A percentile compares a stretch with the other conserved stretches of the same genome.
Conservation (phyloP, 2,113 vertebrate species). For the Copsychus sechellarum region DNA sequence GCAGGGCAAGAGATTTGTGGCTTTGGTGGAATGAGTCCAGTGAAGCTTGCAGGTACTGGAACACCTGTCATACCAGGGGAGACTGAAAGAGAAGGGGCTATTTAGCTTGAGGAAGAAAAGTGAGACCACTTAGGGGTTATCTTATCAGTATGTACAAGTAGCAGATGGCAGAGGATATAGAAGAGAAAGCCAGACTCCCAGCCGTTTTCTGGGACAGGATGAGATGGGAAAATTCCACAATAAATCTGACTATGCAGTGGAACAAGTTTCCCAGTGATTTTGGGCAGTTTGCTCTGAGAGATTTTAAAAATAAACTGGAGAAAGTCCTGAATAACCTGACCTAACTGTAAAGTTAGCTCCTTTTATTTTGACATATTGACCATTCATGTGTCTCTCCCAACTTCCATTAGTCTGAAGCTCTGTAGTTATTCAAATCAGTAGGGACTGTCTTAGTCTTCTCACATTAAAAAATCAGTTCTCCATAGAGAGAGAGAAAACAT, state of each 20-base stretch:
- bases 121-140: neutral
- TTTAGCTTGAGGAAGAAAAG: neutral
- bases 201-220: neutral
- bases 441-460: neutral
- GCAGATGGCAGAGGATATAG: neutral
- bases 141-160: neutral
- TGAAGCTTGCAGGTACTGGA: neutral
- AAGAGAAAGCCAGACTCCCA: neutral
- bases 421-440: neutral
- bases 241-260: neutral
- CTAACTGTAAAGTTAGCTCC: neutral
- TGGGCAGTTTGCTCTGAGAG: neutral
- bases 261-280: neutral
- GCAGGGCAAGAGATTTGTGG: neutral
- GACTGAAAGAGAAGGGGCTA: neutral
- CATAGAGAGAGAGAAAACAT: neutral
- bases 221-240: neutral
- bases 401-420: neutral
- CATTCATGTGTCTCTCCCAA: fast-evolving
- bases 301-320: neutral
- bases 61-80: neutral
- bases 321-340: neutral
- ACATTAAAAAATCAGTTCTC: neutral
- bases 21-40: neutral
- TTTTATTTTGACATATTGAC: neutral